These are phyloP conservation scores for Cataglyphis altisquamis DNA, from an alignment of 2,888 invertebrate genomes.

Conservation along the genomic window DNA sequence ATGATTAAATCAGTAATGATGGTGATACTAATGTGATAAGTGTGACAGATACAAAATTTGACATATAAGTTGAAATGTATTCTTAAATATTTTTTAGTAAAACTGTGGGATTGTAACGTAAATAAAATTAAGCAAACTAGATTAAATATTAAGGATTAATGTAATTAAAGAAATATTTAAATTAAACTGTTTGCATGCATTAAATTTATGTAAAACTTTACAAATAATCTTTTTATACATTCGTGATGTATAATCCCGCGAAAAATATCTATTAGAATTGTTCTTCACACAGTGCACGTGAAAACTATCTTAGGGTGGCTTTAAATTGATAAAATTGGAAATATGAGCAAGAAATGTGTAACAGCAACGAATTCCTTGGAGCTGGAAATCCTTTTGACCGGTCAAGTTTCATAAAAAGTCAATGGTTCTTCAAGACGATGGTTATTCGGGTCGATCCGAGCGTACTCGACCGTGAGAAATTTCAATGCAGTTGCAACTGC, in stretches of 20 bases:
- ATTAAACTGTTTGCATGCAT: neutral
- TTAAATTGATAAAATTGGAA: neutral
- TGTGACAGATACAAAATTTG: neutral
- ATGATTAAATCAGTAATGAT: neutral
- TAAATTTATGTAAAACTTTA: slow-evolving; percentile 11
- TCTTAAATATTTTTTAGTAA: too few relatives aligned
- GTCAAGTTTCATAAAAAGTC: slow-evolving; percentile 22
- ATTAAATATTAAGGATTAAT: slow-evolving; percentile 3
- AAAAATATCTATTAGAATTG: neutral
- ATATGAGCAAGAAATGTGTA: slow-evolving; percentile 9
- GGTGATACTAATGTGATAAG: neutral
- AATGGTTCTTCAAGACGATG: neutral
- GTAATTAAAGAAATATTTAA: neutral
- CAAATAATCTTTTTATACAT: neutral
- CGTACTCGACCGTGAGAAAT: slow-evolving; percentile 28
- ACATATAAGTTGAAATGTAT: neutral
- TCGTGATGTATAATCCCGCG: neutral
- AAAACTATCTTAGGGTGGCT: neutral
- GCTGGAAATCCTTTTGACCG: neutral
- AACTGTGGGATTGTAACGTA: neutral
- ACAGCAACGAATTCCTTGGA: slow-evolving; percentile 13
- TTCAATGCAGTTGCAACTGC: slow-evolving; percentile 41
- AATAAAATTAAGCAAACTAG: neutral
- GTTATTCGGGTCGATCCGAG: slow-evolving; percentile 6
- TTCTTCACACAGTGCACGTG: neutral